These are phyloP conservation scores for Aphidius gifuensis DNA, from an alignment of 1,140 invertebrate genomes.

Conservation along the genomic window DNA sequence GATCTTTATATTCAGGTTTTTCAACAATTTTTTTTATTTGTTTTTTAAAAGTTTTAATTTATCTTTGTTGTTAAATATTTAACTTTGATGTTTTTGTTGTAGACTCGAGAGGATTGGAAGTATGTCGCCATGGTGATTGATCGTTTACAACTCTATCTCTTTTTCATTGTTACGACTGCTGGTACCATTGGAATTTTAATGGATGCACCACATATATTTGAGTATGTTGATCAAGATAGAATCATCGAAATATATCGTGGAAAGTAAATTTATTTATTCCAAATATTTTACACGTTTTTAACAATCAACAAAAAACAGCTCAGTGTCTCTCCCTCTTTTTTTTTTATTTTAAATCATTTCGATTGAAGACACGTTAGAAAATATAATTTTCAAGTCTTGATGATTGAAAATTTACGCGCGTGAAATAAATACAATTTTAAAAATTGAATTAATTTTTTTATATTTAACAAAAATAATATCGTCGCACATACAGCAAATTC, in stretches of 20 bases:
- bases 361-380: too few species aligned
- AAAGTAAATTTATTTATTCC: conserved; percentile 62
- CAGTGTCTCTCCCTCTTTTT: too few species aligned
- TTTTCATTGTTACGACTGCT: conserved; percentile 95
- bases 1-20: conserved; percentile 95
- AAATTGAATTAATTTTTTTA: too few species aligned
- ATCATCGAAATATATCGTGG: conserved; percentile 93
- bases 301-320: too few species aligned
- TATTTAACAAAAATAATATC: too few species aligned
- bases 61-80: too few species aligned
- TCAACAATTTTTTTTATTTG: neutral
- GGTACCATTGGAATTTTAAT: conserved; percentile 96
- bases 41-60: neutral
- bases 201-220: conserved; percentile 98
- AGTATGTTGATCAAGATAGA: conserved; percentile 95
- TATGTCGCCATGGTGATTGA: conserved; percentile 99
- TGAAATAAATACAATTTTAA: too few species aligned
- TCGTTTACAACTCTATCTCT: conserved; percentile 93
- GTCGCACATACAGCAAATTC: too few species aligned
- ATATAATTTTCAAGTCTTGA: too few species aligned
- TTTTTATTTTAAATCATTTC: too few species aligned
- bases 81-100: conserved; percentile 34
- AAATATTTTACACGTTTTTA: too few species aligned
- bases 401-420: too few species aligned
- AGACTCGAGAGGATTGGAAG: conserved; percentile 99